Evolutionary conservation across 2,113 vertebrate genomes (phyloP), one percentile per base, ranked within the genome.

Genomic region (Callionymus lyra): DNA sequence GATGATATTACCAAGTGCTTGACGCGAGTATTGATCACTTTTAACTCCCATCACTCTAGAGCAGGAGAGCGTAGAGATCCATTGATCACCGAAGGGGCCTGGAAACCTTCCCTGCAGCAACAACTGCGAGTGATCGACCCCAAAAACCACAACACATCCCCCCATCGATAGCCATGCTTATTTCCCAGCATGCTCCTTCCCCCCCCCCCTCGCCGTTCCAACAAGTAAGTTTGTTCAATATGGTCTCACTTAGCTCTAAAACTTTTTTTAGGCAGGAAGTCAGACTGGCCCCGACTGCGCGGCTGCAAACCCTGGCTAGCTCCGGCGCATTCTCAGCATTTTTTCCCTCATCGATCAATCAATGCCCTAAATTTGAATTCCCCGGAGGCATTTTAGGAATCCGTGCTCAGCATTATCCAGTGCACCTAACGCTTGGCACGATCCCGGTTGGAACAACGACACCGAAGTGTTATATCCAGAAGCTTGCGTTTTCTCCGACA

Each of bases 211-310:
- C 16, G 14, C 47, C 52, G 13, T 34, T 36, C 36, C 1, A 51
- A 41, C 42, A 10, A 8, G 57, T 52, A 37, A 47, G 53, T 68
- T 63, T 69, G 65, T 56, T 74, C 56, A 70, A 60, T 65, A 55
- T 47, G 67, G 49, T 72, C 67, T 65, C 67, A 75, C 63, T 74
- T 72, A 50, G 63, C 51, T 68, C 50, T 39, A 4, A 65, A 65
- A 71, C 55, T 12, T 35, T 12, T 35, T 2, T 69, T 39, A 44
- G 37, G 43, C 70, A 75, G 65, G 69, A 72, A 77, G 73, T 59
- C 21, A 48, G 54, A 11, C 47, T 38, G 46, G 35, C 46, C 19
- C 44, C 57, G 53, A 53, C 48, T 42, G 60, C 34, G 19, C 42
- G 33, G 47, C 38, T 34, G 47, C 56, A 9, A 27, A 44, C 38